Conservation (phyloP, 2,888 invertebrate genomes). For the Fabriciana adippe region DNA sequence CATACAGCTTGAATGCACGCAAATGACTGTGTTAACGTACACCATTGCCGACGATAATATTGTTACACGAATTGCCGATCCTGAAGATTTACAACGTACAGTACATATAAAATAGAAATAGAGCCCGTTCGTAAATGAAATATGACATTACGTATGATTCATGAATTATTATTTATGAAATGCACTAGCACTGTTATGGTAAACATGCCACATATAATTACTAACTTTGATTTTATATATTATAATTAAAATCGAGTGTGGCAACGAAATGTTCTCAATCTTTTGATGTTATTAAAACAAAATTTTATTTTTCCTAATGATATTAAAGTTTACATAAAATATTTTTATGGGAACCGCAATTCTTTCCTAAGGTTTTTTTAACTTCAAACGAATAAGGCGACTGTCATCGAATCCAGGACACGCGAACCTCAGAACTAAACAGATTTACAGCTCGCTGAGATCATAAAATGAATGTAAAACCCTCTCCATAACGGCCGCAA, state of each 20-base stretch:
- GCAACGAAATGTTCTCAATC: no score
- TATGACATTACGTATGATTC: constrained; percentile 4
- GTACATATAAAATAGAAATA: constrained; percentile 25
- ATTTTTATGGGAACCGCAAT: neutral
- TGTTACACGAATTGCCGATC: constrained; percentile 31
- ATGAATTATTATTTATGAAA: no score
- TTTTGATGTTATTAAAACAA: no score
- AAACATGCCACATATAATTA: no score
- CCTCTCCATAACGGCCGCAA: constrained; percentile 52
- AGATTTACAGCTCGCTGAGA: constrained; percentile 25
- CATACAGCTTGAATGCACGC: constrained; percentile 33
- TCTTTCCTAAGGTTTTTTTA: neutral
- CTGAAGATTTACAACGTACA: constrained; percentile 32
- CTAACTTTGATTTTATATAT: no score
- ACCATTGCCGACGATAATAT: constrained; percentile 34
- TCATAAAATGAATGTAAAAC: constrained; percentile 33
- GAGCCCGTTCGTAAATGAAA: constrained; percentile 18
- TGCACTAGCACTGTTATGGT: no score
- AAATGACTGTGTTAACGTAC: constrained; percentile 36
- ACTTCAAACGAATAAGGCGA: neutral
- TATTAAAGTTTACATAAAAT: neutral
- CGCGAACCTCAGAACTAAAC: constrained; percentile 18
- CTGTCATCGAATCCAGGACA: constrained; percentile 3
- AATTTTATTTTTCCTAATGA: no score
- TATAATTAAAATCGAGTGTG: no score